phyloP scores from a whole-genome alignment of 2,888 invertebrate genomes.

The Bombyx huttoni region DNA sequence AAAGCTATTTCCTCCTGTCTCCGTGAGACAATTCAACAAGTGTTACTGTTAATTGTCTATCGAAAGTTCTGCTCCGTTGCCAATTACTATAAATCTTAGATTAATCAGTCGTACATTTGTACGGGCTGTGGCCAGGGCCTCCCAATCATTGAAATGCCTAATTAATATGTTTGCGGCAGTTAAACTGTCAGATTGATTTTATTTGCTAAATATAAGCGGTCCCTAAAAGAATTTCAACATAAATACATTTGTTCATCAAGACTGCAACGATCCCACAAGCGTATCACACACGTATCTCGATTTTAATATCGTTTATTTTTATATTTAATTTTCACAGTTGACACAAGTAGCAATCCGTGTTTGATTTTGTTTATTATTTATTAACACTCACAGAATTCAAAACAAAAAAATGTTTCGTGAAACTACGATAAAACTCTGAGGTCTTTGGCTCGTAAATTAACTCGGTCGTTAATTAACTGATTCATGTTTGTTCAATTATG shows the following conservation, averaged over 20 bases:
- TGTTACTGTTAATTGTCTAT: conserved; percentile 44
- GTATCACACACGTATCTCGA: no score
- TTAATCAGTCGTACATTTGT: conserved; percentile 39
- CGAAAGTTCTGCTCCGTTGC: conserved; percentile 37
- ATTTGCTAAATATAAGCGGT: neutral
- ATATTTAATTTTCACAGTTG: no score
- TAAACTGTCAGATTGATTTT: conserved; percentile 1
- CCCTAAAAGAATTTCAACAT: neutral
- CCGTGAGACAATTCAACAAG: conserved; percentile 46
- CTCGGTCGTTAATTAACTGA: conserved; percentile 16
- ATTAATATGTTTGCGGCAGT: conserved; percentile 5
- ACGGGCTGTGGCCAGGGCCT: conserved; percentile 12
- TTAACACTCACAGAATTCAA: no score
- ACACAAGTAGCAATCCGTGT: no score
- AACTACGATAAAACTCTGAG: neutral
- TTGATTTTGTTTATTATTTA: no score
- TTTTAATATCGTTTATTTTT: no score
- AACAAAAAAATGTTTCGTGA: no score
- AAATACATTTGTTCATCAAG: no score
- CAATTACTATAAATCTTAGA: conserved; percentile 53
- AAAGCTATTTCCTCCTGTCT: conserved; percentile 48
- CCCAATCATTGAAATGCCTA: conserved; percentile 8
- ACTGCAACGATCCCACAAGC: no score
- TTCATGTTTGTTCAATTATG: conserved; percentile 17
- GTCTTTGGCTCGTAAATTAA: neutral